Percentiles rank a stretch among this genome's conserved stretches.
These are phyloP conservation scores for Paramisgurnus dabryanus DNA, from an alignment of 2,113 vertebrate genomes.

Conservation along the genomic window DNA sequence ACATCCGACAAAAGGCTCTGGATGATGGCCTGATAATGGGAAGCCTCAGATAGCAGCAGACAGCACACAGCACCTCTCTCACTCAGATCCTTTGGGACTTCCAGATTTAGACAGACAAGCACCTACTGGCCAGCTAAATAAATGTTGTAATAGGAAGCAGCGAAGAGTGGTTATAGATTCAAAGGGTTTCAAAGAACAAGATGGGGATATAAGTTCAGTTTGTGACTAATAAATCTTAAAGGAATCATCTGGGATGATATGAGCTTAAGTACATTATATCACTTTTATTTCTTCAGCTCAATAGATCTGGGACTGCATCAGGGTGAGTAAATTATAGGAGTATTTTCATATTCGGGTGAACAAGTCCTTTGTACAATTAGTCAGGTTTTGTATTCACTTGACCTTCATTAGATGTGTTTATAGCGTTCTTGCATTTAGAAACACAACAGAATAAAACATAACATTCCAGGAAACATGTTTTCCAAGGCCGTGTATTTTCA, in stretches of 20 bases:
- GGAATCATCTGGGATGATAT: too few species aligned
- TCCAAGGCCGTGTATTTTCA: not conserved
- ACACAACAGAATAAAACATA: not conserved
- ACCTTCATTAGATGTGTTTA: not conserved
- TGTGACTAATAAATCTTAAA: too few species aligned
- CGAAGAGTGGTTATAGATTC: not conserved
- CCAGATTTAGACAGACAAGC: not conserved
- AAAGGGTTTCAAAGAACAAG: too few species aligned
- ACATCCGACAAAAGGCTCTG: conserved; percentile 6
- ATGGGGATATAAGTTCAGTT: too few species aligned
- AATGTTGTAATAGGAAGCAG: not conserved
- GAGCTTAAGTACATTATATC: too few species aligned
- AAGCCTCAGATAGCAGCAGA: conserved; percentile 5
- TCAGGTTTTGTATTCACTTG: not conserved
- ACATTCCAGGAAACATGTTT: not conserved
- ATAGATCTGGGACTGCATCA: too few species aligned
- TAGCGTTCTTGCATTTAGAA: not conserved
- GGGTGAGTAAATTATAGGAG: too few species aligned
- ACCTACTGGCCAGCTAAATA: not conserved
- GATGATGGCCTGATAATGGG: conserved; percentile 7
- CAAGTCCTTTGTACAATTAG: too few species aligned
- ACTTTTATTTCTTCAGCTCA: too few species aligned
- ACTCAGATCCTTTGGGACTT: not conserved
- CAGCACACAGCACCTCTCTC: not conserved
- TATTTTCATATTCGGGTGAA: too few species aligned